Evolutionary conservation across 2,888 invertebrate genomes (phyloP), one percentile per base, ranked within the genome.

Genomic region (Electrophaes corylata): DNA sequence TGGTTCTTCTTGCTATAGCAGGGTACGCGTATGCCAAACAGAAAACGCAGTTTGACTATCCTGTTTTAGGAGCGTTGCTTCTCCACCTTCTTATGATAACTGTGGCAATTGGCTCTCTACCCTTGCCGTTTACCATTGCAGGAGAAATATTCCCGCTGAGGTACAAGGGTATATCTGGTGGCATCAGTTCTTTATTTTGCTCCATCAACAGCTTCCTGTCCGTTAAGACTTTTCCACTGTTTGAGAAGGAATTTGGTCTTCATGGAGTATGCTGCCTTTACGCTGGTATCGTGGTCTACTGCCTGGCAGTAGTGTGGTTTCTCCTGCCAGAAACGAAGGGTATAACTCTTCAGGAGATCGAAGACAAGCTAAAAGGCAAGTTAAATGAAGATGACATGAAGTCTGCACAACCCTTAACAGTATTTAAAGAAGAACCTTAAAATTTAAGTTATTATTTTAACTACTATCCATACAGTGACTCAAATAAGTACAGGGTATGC

Each of bases 81-180:
- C 73, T 84, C 4, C 86, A 86, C 33, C 66, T 82, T 0, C 82
- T 94, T 60, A 93, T 93, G 69, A 84, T 91, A 16, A 91, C 93
- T 1, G 86, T 93, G 29, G 89, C 92, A 0, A 85, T 93, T 1
- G 94, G 95, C 0, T 83, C 93, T 1, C 83, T 93, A 5, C 94
- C 95, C 0, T 70, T 95, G 29, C 94, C 95, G 0, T 95, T 94
- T 83, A 93, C 94, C 5, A 93, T 95, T 78, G 93, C 94, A 50
- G 95, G 95, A 0, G 95, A 96, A 77, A 81, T 95, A 3, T 95
- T 95, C 66, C 92, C 95, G 2, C 81, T 93, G 20, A 89, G 91
- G 52, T 92, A 92, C 39, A 88, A 94, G 49, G 94, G 94, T 19
- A 73, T 94, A 0, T 95, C 95, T 0, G 83, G 86, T 0, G 85